Percentiles rank a stretch among this genome's conserved stretches.
Evolutionary conservation across 2,113 vertebrate genomes (phyloP).

Genomic region (Platichthys flesus): DNA sequence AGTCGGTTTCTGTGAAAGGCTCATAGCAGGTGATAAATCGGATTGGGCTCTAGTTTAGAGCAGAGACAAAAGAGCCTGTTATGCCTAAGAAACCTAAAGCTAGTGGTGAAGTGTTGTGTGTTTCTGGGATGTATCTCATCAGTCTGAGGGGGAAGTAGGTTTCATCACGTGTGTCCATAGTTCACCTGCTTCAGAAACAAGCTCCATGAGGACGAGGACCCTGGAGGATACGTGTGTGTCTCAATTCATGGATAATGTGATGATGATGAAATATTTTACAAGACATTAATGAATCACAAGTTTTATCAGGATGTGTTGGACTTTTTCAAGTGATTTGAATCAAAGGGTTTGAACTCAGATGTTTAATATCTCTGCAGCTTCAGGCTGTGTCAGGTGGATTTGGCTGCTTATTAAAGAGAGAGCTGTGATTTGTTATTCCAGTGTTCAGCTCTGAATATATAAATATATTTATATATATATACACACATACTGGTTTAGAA

Average conservation of each 20-base stretch:
- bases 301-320: neutral
- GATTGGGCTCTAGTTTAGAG: no score
- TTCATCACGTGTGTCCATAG: no score
- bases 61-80: no score
- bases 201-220: neutral
- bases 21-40: no score
- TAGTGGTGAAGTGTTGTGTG: no score
- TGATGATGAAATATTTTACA: neutral
- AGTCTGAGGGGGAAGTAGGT: no score
- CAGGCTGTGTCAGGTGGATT: conserved; percentile 62
- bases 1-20: no score
- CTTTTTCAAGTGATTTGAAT: neutral
- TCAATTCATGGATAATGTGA: conserved; percentile 1
- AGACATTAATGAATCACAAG: neutral
- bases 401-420: conserved; percentile 74
- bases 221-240: neutral
- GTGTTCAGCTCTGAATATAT: conserved; percentile 8
- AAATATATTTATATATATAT: conserved; percentile 3
- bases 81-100: no score
- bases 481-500: conserved; percentile 56
- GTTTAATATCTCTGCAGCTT: conserved; percentile 31
- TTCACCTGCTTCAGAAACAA: no score
- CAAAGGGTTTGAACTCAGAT: neutral
- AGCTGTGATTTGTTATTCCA: conserved; percentile 77
- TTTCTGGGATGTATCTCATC: no score